Percentiles rank a stretch among this genome's conserved stretches.
Conservation (phyloP, 2,113 vertebrate genomes). For the Mesembrinibis cayennensis region DNA sequence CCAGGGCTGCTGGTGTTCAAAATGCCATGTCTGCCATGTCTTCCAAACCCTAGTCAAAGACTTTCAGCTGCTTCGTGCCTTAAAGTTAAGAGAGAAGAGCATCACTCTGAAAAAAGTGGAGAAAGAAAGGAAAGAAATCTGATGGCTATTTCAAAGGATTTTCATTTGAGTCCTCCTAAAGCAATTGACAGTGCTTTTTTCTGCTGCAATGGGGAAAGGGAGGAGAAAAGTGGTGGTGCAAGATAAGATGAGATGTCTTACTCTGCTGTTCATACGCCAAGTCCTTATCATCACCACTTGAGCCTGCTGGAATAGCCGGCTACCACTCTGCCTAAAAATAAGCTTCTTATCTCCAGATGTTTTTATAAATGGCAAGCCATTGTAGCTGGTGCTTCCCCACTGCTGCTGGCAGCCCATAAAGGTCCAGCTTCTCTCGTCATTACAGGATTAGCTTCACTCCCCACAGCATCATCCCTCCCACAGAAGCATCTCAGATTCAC, state of each 20-base stretch:
- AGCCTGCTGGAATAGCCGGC: background rate
- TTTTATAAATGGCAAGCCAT: background rate
- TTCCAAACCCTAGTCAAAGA: background rate
- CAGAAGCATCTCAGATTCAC: background rate
- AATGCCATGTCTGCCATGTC: background rate
- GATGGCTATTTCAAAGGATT: background rate
- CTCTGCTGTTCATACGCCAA: background rate
- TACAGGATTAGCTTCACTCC: background rate
- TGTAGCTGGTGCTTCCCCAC: background rate
- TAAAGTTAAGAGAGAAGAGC: background rate
- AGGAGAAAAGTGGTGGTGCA: background rate
- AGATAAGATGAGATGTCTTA: background rate
- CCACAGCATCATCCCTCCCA: background rate
- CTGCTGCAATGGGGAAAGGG: background rate
- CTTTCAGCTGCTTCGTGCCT: background rate
- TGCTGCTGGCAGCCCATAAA: background rate
- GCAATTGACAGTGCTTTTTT: background rate
- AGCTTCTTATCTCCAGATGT: constrained; percentile 15
- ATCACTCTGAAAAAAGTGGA: background rate
- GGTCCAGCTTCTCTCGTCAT: background rate
- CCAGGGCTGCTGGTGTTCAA: background rate
- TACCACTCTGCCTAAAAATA: constrained; percentile 1
- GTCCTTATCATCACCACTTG: background rate
- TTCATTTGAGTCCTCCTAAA: background rate
- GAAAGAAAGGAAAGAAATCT: background rate